Conservation (phyloP, 2,888 invertebrate genomes). For the Stenodera caucasica region DNA sequence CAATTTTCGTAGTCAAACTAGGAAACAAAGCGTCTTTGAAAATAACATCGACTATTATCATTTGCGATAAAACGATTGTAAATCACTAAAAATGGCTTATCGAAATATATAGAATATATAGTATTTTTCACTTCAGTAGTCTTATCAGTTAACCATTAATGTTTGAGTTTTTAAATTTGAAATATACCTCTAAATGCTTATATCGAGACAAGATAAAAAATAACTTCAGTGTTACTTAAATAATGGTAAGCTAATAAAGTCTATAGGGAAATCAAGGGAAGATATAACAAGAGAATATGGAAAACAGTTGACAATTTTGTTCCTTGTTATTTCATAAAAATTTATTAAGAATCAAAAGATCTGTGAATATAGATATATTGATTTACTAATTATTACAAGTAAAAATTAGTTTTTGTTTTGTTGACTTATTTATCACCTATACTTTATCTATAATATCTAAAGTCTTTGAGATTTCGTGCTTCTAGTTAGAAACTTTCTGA, state of each 20-base stretch:
- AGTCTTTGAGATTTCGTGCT: conserved; percentile 16
- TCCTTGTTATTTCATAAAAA: conserved; percentile 12
- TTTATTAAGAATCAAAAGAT: too few relatives aligned
- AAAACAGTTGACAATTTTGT: conserved; percentile 25
- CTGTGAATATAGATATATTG: neutral
- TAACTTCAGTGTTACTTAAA: conserved; percentile 23
- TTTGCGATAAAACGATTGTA: conserved; percentile 23
- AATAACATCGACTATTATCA: conserved; percentile 18
- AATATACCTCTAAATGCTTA: conserved; percentile 14
- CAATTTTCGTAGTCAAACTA: conserved; percentile 16
- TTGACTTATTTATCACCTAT: conserved; percentile 16
- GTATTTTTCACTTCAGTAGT: conserved; percentile 25
- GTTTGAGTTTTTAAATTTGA: conserved; percentile 20
- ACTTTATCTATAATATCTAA: conserved; percentile 13
- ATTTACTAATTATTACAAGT: neutral
- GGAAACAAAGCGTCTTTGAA: conserved; percentile 20
- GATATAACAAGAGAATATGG: conserved; percentile 27
- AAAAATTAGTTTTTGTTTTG: conserved; percentile 10
- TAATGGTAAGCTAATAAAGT: conserved; percentile 28
- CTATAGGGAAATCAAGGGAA: conserved; percentile 26
- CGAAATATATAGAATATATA: conserved; percentile 20
- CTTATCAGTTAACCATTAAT: conserved; percentile 19
- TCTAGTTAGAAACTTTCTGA: conserved; percentile 22
- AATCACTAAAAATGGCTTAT: conserved; percentile 25
- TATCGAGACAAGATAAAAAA: conserved; percentile 19